Evolutionary conservation across 2,888 invertebrate genomes (phyloP), one percentile per base, ranked within the genome.

Genomic region (Synergus laeviventris): DNA sequence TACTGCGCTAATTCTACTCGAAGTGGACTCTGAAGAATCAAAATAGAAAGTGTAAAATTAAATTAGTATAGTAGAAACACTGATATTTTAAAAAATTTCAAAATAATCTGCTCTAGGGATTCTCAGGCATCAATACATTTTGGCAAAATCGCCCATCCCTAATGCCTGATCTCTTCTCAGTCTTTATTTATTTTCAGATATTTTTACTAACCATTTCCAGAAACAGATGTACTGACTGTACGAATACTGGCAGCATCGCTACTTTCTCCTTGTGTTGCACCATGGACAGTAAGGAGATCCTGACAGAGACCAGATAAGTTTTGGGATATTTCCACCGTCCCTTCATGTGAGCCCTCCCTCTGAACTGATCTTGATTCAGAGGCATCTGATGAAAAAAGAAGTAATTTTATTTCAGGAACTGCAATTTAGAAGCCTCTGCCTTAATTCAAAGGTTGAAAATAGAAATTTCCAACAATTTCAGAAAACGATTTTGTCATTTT

Each of bases 211-310:
- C 91, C 91, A 85, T 91, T 90, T 74, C 90, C 91, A 76, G 91
- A 91, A 75, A 88, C 84, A 14, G 90, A 90, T 31, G 90, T 90
- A 76, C 90, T 91, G 66, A 90, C 89, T 76, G 91, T 91, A 64
- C 87, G 90, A 81, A 89, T 86, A 79, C 91, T 91, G 74, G 88
- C 84, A 76, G 87, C 90, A 84, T 91, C 91, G 73, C 88, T 89
- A 78, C 89, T 85, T 77, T 90, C 91, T 42, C 87, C 87, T 81
- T 88, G 89, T 0, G 83, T 83, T 62, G 87, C 79, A 77, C 87
- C 87, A 83, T 89, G 89, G 61, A 85, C 82, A 11, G 85, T 84
- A 49, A 87, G 83, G 59, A 86, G 83, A 60, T 90, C 90, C 81
- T 87, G 88, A 85, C 87, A 87, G 56, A 81, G 74, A 76, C 87